Base-by-base conservation (phyloP, 2,888 invertebrate genomes). In the Andrena dorsata region DNA sequence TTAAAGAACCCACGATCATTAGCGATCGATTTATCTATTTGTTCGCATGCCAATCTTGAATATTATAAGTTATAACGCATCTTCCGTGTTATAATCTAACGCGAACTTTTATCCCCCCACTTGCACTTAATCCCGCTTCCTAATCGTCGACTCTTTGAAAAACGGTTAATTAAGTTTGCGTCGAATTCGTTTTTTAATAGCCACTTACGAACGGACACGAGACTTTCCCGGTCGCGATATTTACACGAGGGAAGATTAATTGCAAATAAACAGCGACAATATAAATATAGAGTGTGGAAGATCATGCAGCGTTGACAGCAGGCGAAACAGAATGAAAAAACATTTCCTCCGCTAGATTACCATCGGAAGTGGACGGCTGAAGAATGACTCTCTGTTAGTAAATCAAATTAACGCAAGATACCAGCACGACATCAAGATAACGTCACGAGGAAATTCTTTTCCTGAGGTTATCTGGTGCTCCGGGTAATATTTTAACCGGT, bases 331-430 rank as follows among this genome's bases (percentile, higher is more conserved):
- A 16, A 23, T 56, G 20, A 23, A 56, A 56, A 56, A 56, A 13
- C 3, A 30, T 66, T 51, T 58, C 13, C 3, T 28, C 3, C 23
- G 26, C 28, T 32, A n/a, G 16, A 20, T 20, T 32, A 32, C 61
- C 6, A 8, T 41, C 64, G 13, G 10, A 2, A 23, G n/a, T 16
- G 1, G 6, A 23, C 2, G 30, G 23, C 23, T 16, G 10, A 16
- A 20, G 7, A 30, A 71, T 6, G 23, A 13, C 7, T n/a, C n/a
- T 32, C 16, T n/a, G 4, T 0, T 23, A 35, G 4, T 63, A 32
- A 26, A 63, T 63, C 63, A 63, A 72, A 72, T 71, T 63, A 63
- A 51, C 49, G 30, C 63, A 10, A 23, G n/a, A 30, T 32, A 10
- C 13, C n/a, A 32, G 16, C 49, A n/a, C n/a, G 32, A 8, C 20